phyloP scores from a whole-genome alignment of 2,113 vertebrate genomes.

The Urocolius indicus region DNA sequence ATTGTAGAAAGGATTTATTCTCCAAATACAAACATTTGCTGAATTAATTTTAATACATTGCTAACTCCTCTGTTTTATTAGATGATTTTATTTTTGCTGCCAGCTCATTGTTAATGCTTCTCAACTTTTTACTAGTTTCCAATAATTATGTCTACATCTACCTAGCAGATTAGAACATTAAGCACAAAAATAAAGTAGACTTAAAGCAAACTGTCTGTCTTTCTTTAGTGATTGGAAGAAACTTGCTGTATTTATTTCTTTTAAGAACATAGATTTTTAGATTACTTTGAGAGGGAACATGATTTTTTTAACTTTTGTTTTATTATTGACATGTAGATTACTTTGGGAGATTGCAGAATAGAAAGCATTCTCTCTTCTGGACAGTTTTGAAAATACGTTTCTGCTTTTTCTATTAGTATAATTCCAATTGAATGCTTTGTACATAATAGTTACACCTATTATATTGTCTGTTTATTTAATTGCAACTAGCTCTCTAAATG shows the following conservation, averaged over 20 bases:
- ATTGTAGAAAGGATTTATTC: neutral
- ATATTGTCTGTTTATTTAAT: conserved; percentile 10
- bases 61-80: rapidly evolving
- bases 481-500: neutral
- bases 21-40: neutral
- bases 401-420: neutral
- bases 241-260: neutral
- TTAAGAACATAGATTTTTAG: neutral
- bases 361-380: neutral
- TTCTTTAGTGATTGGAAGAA: neutral
- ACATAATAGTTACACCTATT: neutral
- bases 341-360: neutral
- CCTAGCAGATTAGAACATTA: neutral
- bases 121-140: neutral
- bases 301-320: neutral
- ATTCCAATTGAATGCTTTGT: neutral
- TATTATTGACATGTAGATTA: neutral
- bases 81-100: neutral
- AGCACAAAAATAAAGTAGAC: neutral
- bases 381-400: neutral
- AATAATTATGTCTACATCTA: neutral
- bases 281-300: neutral
- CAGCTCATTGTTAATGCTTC: neutral
- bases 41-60: neutral
- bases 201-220: neutral